These are phyloP conservation scores for Leucopternis melanops DNA, from an alignment of 2,113 vertebrate species.

Conservation along the genomic window DNA sequence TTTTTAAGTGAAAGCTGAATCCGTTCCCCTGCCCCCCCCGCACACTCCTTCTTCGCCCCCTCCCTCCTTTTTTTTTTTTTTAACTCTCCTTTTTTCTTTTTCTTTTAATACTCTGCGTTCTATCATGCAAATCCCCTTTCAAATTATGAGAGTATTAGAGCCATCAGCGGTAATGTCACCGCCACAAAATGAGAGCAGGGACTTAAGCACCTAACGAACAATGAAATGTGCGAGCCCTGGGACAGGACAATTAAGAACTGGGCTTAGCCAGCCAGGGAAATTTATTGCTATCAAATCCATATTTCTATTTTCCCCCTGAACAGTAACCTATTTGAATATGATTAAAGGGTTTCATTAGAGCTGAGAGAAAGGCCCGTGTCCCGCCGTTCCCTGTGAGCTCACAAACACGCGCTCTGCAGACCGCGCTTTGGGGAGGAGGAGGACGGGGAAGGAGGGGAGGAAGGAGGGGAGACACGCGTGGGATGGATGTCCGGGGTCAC, in stretches of 20 bases:
- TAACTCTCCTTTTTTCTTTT: conserved; percentile 85
- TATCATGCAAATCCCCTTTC: conserved; percentile 99
- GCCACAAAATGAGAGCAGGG: conserved; percentile 99
- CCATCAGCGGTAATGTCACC: conserved; percentile 99
- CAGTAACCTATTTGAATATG: conserved; percentile 99
- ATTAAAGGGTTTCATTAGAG: conserved; percentile 96
- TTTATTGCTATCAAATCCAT: conserved; percentile 99
- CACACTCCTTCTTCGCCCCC: conserved; percentile 35
- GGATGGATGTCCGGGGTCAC: background rate
- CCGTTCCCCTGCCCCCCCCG: conserved; percentile 60
- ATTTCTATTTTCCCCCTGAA: conserved; percentile 99
- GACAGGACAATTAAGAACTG: conserved; percentile 99
- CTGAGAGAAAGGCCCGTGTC: conserved; percentile 77
- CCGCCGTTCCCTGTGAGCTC: conserved; percentile 77
- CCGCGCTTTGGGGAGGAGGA: background rate
- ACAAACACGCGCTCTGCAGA: conserved; percentile 69
- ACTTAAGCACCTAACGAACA: conserved; percentile 99
- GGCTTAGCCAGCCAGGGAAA: conserved; percentile 99
- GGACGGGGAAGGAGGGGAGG: background rate
- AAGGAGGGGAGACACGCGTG: background rate
- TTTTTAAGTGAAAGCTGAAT: conserved; percentile 92
- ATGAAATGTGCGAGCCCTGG: conserved; percentile 99
- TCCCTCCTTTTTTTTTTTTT: conserved; percentile 53
- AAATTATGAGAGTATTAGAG: conserved; percentile 99
- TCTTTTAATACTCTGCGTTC: conserved; percentile 99